Evolutionary conservation across 2,113 vertebrate species (phyloP), one percentile per base, ranked within the genome.

Genomic region (Tautogolabrus adspersus): DNA sequence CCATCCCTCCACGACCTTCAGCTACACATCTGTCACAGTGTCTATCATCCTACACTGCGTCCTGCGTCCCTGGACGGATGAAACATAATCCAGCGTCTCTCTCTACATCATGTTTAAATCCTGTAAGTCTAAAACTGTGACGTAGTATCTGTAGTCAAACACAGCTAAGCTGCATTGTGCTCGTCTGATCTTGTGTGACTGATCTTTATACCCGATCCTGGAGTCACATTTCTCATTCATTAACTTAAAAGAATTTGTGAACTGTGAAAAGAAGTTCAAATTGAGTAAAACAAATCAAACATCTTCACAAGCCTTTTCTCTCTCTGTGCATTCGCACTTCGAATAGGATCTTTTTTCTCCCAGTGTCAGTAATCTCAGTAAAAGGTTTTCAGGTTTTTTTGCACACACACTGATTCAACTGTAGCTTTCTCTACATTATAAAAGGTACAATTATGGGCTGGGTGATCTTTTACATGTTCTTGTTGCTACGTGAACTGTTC

Each of bases 1-100:
- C 61, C 22, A 52, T 72, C 68, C n/a, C 51, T 19, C 22, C 2
- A 44, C 47, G 16, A 92, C 87, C 84, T 90, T 87, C 73, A 82
- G 65, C 34, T 34, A 10, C 51, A 76, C 63, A 51, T 76, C 68
- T 64, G 58, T 82, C 67, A 63, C 30, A 54, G 15, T n/a, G 3
- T 49, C 59, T 71, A 46, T 57, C 55, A 15, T 60, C 26, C 47
- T 37, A 19, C 57, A 21, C 60, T 40, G 11, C 72, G 40, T 60
- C 71, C 75, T 40, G 23, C 23, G 3, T 44, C 46, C 68, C 13
- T 19, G 46, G 62, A 61, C 67, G 5, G 37, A 71, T 51, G 6
- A 52, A 56, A 59, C 66, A 34, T 71, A 21, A 54, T 19, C 66
- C 42, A 58, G 60, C 8, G 42, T 6, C 30, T 57, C 42, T 13